Evolutionary conservation across 1,140 invertebrate genomes (phyloP), one percentile per base, ranked within the genome.

Genomic region (Trissolcus basalis): DNA sequence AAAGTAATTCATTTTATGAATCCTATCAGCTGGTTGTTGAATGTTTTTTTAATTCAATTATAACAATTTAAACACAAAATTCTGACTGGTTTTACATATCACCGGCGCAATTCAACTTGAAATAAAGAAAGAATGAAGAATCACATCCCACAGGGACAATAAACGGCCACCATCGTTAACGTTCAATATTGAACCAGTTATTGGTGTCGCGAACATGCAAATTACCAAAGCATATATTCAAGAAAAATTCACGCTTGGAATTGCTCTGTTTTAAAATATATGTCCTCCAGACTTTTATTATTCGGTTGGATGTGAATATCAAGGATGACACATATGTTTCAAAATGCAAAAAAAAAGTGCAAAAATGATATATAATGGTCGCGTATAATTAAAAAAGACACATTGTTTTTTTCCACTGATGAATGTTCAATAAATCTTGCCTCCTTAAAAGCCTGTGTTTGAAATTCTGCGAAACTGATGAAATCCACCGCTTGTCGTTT

Each of bases 151-250:
- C 7, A 32, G 10, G 11, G 19, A 27, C 19, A 27, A 12, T 39
- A 12, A 2, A 47, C 13, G 19, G 61, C 32, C 36, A 56, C 41
- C 41, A 50, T 61, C 15, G 36, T 50, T 50, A 33, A 61, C 7
- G 47, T 27, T 27, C 19, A 10, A 51, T 61, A 51, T 61, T 50
- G n/a, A 50, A 61, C 15, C 16, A 33, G 47, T 50, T 61, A 43
- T 61, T 16, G 19, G 48, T 61, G 43, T 14, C 36, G 12, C 49
- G 47, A 43, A n/a, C 45, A 35, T 63, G 59, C 49, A 63, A 53
- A 63, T 63, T 53, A 45, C 32, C 14, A 53, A 53, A 53, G 49
- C 16, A 51, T 33, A 60, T 16, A 61, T 9, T 39, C 27, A 6
- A 48, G 33, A 19, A 48, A 43, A 39, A 35, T 27, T 47, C 15